These are phyloP conservation scores for Lepus oiostolus DNA, from an alignment of 2,797 vertebrate genomes.

Conservation along the genomic window DNA sequence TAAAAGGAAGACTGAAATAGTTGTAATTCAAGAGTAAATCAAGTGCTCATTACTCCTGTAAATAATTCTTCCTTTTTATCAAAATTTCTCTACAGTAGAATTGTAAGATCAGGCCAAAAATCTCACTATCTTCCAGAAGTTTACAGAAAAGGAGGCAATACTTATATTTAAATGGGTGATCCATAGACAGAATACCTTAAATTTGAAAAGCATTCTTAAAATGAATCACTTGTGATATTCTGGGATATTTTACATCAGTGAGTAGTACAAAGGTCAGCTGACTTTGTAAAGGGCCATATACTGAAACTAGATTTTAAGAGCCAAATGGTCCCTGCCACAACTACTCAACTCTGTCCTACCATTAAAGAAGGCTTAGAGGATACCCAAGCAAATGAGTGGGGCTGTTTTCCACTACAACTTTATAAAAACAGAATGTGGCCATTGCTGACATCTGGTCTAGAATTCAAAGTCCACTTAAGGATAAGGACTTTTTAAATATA, in stretches of 20 bases:
- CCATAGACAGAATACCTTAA: background rate
- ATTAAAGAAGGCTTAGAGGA: background rate
- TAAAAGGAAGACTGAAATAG: background rate
- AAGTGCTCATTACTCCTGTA: background rate
- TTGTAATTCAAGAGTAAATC: background rate
- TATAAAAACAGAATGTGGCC: background rate
- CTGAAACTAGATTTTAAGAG: background rate
- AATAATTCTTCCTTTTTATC: slow-evolving; percentile 1
- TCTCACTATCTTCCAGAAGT: background rate
- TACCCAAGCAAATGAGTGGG: background rate
- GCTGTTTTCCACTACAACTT: background rate
- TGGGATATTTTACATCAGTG: background rate
- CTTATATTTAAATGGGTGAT: background rate
- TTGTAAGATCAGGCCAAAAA: background rate
- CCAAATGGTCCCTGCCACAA: background rate
- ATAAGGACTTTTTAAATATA: background rate
- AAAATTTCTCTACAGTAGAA: background rate
- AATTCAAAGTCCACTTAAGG: background rate
- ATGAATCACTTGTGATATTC: background rate
- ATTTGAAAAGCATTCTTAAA: background rate
- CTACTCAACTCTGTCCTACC: background rate
- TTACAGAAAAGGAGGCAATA: slow-evolving; percentile 4
- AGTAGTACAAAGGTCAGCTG: background rate
- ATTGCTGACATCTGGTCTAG: background rate
- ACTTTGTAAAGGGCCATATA: background rate